Evolutionary conservation across 2,113 vertebrate genomes (phyloP), one percentile per base, ranked within the genome.

Genomic region (Calidris pygmaea): DNA sequence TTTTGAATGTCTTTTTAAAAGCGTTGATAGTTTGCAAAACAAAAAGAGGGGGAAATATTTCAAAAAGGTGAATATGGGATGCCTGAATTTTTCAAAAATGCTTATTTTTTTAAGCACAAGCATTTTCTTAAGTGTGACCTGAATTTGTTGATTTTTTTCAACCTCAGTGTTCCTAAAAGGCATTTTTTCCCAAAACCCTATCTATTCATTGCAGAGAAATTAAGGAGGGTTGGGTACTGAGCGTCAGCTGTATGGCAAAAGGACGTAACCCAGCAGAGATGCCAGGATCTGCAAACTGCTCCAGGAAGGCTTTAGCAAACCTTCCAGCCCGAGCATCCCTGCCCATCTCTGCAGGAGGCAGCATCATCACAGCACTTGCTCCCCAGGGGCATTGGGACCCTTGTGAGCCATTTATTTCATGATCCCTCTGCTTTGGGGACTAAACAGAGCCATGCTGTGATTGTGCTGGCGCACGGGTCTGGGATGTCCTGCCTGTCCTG

Each of bases 401-500:
- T 43, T 30, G 20, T 35, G 27, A 82, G 18, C 37, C 59, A 14
- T n/a, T 78, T 39, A 6, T 70, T 30, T 53, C 0, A 1, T 3
- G 24, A 59, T 41, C 27, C 16, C 21, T 7, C 15, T 30, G 0
- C 32, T 39, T 0, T 8, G 19, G 29, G 80, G 45, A 26, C 43
- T 10, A 34, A 6, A 43, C 1, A 8, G 59, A 47, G 59, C 70
- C 8, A 6, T 9, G 67, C 45, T 9, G 30, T 8, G 55, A 30
- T 23, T 11, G 56, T 24, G 53, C 29, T 27, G 21, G 35, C 4
- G 13, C 21, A 1, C 0, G 3, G 34, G 32, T 14, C 32, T 32
- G 81, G 41, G 37, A 3, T 16, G 47, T 35, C 68, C 56, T 15
- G 29, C 55, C 56, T 52, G 80, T 19, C 30, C 32, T 15, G 72